Base-by-base conservation (phyloP, 2,888 invertebrate genomes). In the Emmelina monodactyla region DNA sequence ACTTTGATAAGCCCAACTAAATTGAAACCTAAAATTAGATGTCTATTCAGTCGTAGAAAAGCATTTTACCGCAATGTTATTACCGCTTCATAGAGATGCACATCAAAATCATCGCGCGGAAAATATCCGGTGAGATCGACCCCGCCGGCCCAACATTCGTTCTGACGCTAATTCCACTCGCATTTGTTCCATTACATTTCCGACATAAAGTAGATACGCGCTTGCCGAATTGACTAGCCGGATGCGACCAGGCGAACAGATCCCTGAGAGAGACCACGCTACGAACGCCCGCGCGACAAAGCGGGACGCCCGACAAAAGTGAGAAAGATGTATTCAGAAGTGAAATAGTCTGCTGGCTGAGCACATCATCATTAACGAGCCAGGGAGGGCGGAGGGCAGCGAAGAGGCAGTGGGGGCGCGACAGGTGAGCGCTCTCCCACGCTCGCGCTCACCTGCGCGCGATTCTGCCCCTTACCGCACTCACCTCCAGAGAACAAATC, bases 301-400 rank as follows among this genome's bases (percentile, higher is more conserved):
- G 44, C 58, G 55, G 65, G 76, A 75, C 51, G 55, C 53, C 53
- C 54, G 55, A 70, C 73, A 79, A 76, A 81, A 81, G 81, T 80
- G 81, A 81, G 81, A 80, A 80, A 80, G 81, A 81, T 81, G 82
- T 82, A 81, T 83, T 83, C 82, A 85, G 83, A 85, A 85, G 85
- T 85, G 85, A 85, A 85, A 83, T 85, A 85, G 85, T 86, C 85
- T 84, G 84, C 84, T 84, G 85, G 85, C 85, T 84, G 85, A 84
- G 82, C 86, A 86, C 86, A 86, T 86, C 86, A 87, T 87, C 87
- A 87, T 87, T 87, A 87, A 85, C 86, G 86, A 85, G 86, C 82
- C 82, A 83, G 82, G 62, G 78, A 75, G 75, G 75, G 75, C 70
- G 75, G 79, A 76, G 78, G 79, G 81, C 78, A 76, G 78, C 78